These are phyloP conservation scores for Drosophila novamexicana DNA, from an alignment of 1,140 invertebrate species.

Conservation along the genomic window DNA sequence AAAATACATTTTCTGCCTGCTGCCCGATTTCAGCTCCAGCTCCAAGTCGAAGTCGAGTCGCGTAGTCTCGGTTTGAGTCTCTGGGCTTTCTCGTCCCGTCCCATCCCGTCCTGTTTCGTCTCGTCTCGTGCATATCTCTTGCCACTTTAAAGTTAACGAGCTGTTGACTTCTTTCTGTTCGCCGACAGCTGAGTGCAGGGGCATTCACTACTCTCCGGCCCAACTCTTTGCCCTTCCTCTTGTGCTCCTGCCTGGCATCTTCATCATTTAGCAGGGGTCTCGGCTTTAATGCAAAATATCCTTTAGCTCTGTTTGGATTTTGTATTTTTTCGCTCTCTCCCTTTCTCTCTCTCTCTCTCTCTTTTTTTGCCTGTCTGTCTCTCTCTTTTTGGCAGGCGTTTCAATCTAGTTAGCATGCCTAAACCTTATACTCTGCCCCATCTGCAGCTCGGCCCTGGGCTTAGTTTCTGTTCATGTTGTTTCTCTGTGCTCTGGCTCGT, in stretches of 20 bases:
- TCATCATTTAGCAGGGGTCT: constrained; percentile 37
- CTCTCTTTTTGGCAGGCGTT: constrained; percentile 28
- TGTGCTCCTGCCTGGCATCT: constrained; percentile 35
- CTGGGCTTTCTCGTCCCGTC: too few species aligned
- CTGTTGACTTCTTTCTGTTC: constrained; percentile 81
- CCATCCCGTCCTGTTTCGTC: not conserved
- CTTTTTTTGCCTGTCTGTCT: not conserved
- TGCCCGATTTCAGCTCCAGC: constrained; percentile 11
- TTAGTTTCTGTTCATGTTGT: not conserved
- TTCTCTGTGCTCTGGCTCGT: not conserved
- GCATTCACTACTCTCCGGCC: constrained; percentile 11
- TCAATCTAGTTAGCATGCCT: constrained; percentile 54
- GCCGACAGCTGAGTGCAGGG: constrained; percentile 67
- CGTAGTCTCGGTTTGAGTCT: too few species aligned
- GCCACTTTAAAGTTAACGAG: constrained; percentile 83
- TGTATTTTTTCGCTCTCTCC: not conserved
- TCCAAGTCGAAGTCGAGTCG: constrained; percentile 5
- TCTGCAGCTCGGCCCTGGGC: not conserved
- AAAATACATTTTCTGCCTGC: constrained; percentile 9
- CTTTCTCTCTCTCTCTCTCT: not conserved
- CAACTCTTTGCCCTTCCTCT: constrained; percentile 1
- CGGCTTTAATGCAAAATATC: constrained; percentile 22
- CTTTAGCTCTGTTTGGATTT: constrained; percentile 24
- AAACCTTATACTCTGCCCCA: not conserved
- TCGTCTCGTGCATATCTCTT: constrained; percentile 67